These are phyloP conservation scores for Vireo altiloquus DNA, from an alignment of 2,113 vertebrate genomes.

Conservation along the genomic window DNA sequence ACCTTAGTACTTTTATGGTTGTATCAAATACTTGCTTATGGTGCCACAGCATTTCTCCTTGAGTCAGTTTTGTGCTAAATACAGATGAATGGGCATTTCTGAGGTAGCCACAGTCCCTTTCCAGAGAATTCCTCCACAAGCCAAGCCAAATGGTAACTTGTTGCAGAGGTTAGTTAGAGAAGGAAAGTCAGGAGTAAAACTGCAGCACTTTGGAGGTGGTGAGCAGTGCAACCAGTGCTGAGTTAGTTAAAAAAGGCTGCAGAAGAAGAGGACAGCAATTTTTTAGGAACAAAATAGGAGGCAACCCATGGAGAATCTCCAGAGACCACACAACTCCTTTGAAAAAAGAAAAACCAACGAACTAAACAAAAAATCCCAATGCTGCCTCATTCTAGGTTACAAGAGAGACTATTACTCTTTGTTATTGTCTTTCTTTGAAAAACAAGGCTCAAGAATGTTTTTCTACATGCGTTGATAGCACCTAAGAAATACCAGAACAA, in stretches of 20 bases:
- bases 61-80: background rate
- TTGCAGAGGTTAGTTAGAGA: background rate
- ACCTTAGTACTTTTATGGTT: background rate
- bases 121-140: background rate
- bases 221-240: background rate
- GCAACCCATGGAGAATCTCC: background rate
- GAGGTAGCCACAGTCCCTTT: background rate
- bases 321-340: background rate
- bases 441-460: background rate
- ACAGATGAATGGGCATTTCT: background rate
- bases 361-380: rapidly evolving
- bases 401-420: background rate
- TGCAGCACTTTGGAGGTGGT: background rate
- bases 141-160: background rate
- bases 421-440: background rate
- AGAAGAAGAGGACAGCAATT: background rate
- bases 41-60: background rate
- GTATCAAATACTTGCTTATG: background rate
- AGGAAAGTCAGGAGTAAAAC: background rate
- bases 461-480: background rate
- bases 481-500: background rate
- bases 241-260: background rate
- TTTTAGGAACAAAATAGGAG: background rate
- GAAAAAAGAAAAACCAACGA: background rate
- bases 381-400: background rate